These are phyloP conservation scores for Leptoclinus maculatus DNA, from an alignment of 2,797 vertebrate genomes.

Conservation along the genomic window DNA sequence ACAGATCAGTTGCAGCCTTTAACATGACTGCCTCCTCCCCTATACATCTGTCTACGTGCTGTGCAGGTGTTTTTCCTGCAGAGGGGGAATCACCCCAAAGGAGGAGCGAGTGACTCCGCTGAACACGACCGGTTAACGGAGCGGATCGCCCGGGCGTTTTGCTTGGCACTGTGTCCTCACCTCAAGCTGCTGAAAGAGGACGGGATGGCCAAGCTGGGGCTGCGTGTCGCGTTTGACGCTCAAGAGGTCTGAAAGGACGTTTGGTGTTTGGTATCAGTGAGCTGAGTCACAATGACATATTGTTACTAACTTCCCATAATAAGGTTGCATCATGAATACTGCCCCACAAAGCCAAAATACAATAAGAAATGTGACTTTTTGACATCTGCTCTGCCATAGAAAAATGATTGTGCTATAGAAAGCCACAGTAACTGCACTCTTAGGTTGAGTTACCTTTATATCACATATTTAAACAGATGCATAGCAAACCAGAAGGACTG, in stretches of 20 bases:
- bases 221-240: conserved; percentile 93
- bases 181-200: conserved; percentile 97
- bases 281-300: background rate
- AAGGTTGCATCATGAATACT: background rate
- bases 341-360: background rate
- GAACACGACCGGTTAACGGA: conserved; percentile 95
- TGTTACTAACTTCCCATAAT: background rate
- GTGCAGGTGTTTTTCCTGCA: conserved; percentile 94
- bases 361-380: background rate
- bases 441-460: no score
- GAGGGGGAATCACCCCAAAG: conserved; percentile 87
- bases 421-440: background rate
- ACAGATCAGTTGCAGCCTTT: background rate
- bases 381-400: background rate
- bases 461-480: background rate
- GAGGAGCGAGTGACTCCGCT: conserved; percentile 87
- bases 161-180: conserved; percentile 93
- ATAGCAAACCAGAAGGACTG: no score
- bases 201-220: conserved; percentile 95
- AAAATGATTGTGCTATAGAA: background rate
- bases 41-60: conserved; percentile 12
- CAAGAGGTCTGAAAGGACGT: conserved; percentile 87
- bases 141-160: conserved; percentile 95
- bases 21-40: background rate
- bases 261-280: background rate